Base-by-base conservation (phyloP, 37 sponge, comb jelly and placozoan genomes). In the Crambe crambe region DNA sequence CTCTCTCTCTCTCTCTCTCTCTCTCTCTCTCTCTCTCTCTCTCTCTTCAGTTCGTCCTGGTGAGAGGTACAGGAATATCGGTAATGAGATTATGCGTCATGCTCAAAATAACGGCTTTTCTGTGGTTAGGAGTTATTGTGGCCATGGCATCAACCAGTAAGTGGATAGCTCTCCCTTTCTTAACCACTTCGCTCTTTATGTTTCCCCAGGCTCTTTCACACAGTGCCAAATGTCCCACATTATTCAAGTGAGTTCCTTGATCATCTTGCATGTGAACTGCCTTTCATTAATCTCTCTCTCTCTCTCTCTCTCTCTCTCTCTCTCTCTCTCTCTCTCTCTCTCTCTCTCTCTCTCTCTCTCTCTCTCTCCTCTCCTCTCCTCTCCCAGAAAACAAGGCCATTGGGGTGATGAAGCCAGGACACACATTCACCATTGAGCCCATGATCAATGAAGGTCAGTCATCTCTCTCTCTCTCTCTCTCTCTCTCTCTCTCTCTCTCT, bases 401-500 rank as follows among this genome's bases (percentile, higher is more conserved):
- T 20, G 97, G 97, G 15, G 88, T 97, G 32, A 94, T 97, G 95
- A 94, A 85, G 74, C 78, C 93, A 10, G 97, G 97, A n/a, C 92
- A 97, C 72, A 91, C 90, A 8, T 97, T 97, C 86, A 97, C 97
- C 9, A 97, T 97, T 34, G 97, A 97, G 76, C 97, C 97, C 37
- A 97, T 97, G 97, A 97, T 97, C 42, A 80, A 63, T 61, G 86
- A 91, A 70, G 96, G 94, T 80, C 15, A 20, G 43, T 43, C 3
- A 15, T 15, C 3, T 3, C 2, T 5, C 58, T 26, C 21, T 26
- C 34, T 34, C 21, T 35, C 74, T 74, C 30, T 1, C 5, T 15
- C 56, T 8, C 32, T 34, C 3, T 30, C 68, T 67, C 68, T 67
- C n/a, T n/a, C n/a, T 62, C 64, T 62, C 64, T 62, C 64, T 62